A percentile compares a stretch with the other conserved stretches of the same genome.
These are phyloP conservation scores for Gasterosteus aculeatus DNA, from an alignment of 2,113 vertebrate species.

Conservation along the genomic window DNA sequence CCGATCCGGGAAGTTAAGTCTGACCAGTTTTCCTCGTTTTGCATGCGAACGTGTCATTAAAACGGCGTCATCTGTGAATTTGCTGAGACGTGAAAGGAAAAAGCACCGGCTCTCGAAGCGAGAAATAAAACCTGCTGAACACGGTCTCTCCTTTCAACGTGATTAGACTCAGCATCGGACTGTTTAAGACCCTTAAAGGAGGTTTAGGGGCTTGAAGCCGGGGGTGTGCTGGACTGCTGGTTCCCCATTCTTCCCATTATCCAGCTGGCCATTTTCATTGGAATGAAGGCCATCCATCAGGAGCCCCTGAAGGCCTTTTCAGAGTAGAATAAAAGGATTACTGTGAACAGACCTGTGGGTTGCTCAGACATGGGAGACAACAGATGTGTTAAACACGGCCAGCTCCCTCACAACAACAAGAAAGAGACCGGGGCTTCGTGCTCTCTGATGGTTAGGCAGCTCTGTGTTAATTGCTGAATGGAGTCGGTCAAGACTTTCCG, in stretches of 20 bases:
- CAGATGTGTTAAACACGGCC: constrained; percentile 85
- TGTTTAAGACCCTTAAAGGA: constrained; percentile 75
- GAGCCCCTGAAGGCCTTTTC: constrained; percentile 76
- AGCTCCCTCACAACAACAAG: constrained; percentile 55
- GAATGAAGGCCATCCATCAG: constrained; percentile 86
- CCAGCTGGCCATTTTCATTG: constrained; percentile 84
- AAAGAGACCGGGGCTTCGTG: constrained; percentile 28
- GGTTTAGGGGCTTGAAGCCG: constrained; percentile 51
- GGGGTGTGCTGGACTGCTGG: constrained; percentile 64
- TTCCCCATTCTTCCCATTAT: constrained; percentile 80
- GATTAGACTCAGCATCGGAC: constrained; percentile 69
- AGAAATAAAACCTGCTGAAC: constrained; percentile 56
- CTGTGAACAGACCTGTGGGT: constrained; percentile 78
- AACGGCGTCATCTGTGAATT: constrained; percentile 30
- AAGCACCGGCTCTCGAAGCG: constrained; percentile 19
- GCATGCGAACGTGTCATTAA: neutral
- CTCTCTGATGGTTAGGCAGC: constrained; percentile 63
- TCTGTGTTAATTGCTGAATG: constrained; percentile 77
- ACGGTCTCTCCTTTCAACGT: constrained; percentile 47
- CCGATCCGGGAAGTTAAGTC: neutral
- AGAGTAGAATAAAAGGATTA: constrained; percentile 78
- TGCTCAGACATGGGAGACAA: constrained; percentile 77
- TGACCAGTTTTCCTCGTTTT: neutral
- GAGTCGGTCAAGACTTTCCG: constrained; percentile 34
- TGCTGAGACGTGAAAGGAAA: constrained; percentile 26